These are phyloP conservation scores for Drosophila mettleri DNA, from an alignment of 2,888 invertebrate genomes.

Conservation along the genomic window DNA sequence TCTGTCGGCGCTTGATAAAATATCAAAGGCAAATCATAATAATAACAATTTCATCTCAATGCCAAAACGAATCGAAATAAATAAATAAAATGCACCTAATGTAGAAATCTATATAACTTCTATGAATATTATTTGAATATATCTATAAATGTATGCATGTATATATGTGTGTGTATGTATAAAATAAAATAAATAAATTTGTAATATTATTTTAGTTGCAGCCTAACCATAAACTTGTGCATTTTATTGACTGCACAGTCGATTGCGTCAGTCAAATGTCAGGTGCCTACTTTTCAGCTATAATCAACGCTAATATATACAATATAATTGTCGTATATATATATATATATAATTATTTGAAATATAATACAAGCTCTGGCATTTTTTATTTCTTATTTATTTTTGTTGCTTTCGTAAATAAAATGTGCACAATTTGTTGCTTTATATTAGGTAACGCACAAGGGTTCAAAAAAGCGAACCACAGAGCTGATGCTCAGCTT, in stretches of 20 bases:
- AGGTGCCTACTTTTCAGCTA: conserved; percentile 16
- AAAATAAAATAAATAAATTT: conserved; percentile 6
- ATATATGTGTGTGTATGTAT: too few species aligned
- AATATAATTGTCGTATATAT: conserved; percentile 6
- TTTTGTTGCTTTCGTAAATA: conserved; percentile 15
- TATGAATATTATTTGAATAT: conserved; percentile 5
- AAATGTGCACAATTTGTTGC: conserved; percentile 48
- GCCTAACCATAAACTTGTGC: conserved; percentile 38
- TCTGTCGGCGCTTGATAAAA: conserved; percentile 25
- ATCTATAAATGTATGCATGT: not conserved
- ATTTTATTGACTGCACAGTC: conserved; percentile 38
- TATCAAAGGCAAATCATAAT: conserved; percentile 47
- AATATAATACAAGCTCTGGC: not conserved
- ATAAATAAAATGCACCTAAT: conserved; percentile 19
- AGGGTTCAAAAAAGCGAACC: conserved; percentile 27
- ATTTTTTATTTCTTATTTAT: not conserved
- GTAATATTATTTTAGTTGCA: conserved; percentile 9
- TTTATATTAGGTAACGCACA: conserved; percentile 35
- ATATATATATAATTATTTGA: conserved; percentile 7
- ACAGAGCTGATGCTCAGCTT: too few species aligned
- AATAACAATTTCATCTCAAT: conserved; percentile 33
- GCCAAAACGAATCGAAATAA: conserved; percentile 26
- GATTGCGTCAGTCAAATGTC: conserved; percentile 25
- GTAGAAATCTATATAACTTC: not conserved
- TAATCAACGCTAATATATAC: conserved; percentile 22